phyloP scores from a whole-genome alignment of 2,797 vertebrate genomes.

The Phataginus tricuspis region DNA sequence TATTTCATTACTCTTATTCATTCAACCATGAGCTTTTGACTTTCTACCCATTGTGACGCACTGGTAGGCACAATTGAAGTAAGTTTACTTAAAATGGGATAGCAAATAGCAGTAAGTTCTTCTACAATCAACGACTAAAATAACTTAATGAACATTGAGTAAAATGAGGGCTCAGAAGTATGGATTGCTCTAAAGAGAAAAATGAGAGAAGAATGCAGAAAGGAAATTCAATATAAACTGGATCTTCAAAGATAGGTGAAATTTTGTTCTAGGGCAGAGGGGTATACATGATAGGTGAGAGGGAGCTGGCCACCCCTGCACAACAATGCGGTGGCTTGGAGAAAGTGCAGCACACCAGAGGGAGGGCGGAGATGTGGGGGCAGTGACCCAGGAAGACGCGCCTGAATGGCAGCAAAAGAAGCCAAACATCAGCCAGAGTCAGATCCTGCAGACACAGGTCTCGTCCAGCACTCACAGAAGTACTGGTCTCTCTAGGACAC shows the following conservation, averaged over 20 bases:
- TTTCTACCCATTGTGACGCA: background rate
- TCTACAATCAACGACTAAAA: conserved; percentile 1
- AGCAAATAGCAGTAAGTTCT: background rate
- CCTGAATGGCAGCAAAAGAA: background rate
- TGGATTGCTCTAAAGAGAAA: background rate
- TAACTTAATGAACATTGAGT: background rate
- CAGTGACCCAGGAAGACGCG: background rate
- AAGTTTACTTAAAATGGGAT: background rate
- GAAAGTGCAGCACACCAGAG: too few species aligned
- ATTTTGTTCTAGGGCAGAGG: too few species aligned
- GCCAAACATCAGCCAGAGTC: background rate
- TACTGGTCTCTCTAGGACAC: too few species aligned
- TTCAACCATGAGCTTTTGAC: background rate
- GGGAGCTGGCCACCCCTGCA: background rate
- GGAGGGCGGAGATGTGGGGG: background rate
- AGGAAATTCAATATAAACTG: too few species aligned
- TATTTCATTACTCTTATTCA: background rate
- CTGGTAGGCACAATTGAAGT: background rate
- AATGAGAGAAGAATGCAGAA: background rate
- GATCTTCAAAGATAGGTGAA: background rate
- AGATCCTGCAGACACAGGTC: background rate
- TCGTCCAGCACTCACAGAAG: background rate
- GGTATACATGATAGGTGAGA: background rate
- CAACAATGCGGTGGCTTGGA: too few species aligned
- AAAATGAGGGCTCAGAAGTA: background rate